These are phyloP conservation scores for Bostrychus sinensis DNA, from an alignment of 2,113 vertebrate species.

Conservation along the genomic window DNA sequence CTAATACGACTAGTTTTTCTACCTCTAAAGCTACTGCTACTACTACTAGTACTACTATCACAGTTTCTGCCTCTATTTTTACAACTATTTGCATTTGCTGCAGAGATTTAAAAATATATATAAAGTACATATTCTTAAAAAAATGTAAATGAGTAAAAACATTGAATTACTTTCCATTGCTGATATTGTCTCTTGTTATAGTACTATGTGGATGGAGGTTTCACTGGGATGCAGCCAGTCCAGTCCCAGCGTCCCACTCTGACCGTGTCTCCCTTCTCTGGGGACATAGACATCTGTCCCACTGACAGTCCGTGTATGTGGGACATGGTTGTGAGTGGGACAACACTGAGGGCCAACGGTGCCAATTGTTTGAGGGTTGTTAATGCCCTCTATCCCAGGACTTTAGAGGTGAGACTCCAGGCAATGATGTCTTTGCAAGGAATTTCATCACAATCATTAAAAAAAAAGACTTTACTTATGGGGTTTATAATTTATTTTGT, in stretches of 20 bases:
- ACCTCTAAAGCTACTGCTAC: too few relatives aligned
- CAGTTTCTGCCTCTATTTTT: too few relatives aligned
- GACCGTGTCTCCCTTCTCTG: constrained; percentile 89
- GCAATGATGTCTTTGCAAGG: neutral
- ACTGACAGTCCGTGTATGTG: constrained; percentile 72
- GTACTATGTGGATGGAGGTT: constrained; percentile 89
- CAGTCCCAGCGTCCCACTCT: constrained; percentile 72
- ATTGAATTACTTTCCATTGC: neutral
- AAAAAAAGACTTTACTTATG: too few relatives aligned
- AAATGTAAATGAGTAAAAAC: too few relatives aligned
- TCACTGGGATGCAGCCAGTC: constrained; percentile 85
- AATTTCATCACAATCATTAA: too few relatives aligned
- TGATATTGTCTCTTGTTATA: constrained; percentile 45
- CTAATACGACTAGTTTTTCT: too few relatives aligned
- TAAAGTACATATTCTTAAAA: too few relatives aligned
- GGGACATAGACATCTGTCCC: constrained; percentile 89
- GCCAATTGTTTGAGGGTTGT: constrained; percentile 83
- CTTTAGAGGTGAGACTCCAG: constrained; percentile 76
- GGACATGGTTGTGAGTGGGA: constrained; percentile 80
- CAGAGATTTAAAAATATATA: too few relatives aligned
- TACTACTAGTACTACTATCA: too few relatives aligned
- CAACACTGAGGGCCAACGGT: constrained; percentile 81
- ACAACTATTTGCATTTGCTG: too few relatives aligned
- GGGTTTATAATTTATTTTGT: too few relatives aligned
- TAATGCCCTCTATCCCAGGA: constrained; percentile 82